Evolutionary conservation across 2,888 invertebrate genomes (phyloP).

Genomic region (Eupithecia inturbata): DNA sequence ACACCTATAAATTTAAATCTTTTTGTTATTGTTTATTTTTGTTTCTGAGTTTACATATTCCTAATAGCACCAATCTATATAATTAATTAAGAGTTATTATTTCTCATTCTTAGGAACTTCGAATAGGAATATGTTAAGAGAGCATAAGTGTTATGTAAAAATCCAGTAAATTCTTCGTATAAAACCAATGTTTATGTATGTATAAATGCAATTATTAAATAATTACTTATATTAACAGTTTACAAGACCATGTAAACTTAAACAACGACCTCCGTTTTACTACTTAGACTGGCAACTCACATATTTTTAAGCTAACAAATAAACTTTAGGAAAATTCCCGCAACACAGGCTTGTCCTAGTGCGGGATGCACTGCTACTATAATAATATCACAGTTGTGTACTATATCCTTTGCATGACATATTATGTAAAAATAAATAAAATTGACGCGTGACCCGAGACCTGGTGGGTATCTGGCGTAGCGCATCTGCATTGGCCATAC

Average conservation of each 20-base stretch:
- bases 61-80: not conserved
- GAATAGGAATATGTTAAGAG: not conserved
- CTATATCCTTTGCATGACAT: no score
- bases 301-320: not conserved
- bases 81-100: not conserved
- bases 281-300: not conserved
- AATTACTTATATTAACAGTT: not conserved
- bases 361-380: no score
- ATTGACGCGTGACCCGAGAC: no score
- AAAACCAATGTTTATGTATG: not conserved
- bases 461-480: no score
- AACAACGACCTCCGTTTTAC: not conserved
- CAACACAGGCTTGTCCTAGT: no score
- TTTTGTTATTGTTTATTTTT: conserved; percentile 5
- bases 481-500: no score
- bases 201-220: not conserved
- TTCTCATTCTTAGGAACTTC: not conserved
- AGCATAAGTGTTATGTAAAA: not conserved
- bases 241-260: not conserved
- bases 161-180: not conserved
- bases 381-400: no score
- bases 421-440: no score
- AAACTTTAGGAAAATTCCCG: no score
- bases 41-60: not conserved
- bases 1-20: not conserved